phyloP scores from a whole-genome alignment of 2,888 invertebrate species.

The Apoda limacodes region DNA sequence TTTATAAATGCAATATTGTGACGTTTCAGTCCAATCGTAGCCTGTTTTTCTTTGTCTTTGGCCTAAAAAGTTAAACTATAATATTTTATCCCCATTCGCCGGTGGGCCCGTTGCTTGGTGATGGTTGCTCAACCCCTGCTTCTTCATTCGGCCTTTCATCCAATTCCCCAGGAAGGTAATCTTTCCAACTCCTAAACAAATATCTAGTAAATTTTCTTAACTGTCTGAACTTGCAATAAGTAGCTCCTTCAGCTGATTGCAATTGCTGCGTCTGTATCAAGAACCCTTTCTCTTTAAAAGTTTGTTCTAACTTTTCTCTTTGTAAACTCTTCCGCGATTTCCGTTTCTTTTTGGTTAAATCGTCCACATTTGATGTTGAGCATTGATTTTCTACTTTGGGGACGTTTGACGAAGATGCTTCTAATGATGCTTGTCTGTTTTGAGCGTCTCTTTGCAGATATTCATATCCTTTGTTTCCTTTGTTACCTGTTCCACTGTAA shows the following conservation, averaged over 20 bases:
- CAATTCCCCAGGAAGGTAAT: constrained; percentile 86
- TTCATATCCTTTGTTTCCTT: constrained; percentile 84
- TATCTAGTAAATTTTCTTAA: constrained; percentile 92
- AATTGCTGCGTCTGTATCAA: constrained; percentile 93
- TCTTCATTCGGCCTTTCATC: constrained; percentile 32
- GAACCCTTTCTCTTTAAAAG: constrained; percentile 93
- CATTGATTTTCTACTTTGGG: constrained; percentile 28
- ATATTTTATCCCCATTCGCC: constrained; percentile 40
- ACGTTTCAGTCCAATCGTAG: no score
- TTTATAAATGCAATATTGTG: no score
- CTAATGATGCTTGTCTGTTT: constrained; percentile 47
- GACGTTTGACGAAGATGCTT: constrained; percentile 24
- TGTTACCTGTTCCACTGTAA: constrained; percentile 87
- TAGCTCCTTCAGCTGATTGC: constrained; percentile 92
- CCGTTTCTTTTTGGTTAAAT: constrained; percentile 71
- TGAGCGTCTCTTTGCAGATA: constrained; percentile 80
- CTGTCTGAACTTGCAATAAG: constrained; percentile 93
- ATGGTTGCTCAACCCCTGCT: constrained; percentile 16
- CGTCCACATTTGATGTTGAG: constrained; percentile 34
- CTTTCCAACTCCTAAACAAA: constrained; percentile 93
- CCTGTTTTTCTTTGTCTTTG: constrained; percentile 10
- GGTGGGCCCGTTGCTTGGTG: constrained; percentile 23
- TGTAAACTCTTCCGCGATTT: constrained; percentile 87
- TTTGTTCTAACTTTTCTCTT: constrained; percentile 89
- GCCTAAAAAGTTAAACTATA: no score